Evolutionary conservation across 2,888 invertebrate genomes (phyloP).

Genomic region (Acronicta leporina): DNA sequence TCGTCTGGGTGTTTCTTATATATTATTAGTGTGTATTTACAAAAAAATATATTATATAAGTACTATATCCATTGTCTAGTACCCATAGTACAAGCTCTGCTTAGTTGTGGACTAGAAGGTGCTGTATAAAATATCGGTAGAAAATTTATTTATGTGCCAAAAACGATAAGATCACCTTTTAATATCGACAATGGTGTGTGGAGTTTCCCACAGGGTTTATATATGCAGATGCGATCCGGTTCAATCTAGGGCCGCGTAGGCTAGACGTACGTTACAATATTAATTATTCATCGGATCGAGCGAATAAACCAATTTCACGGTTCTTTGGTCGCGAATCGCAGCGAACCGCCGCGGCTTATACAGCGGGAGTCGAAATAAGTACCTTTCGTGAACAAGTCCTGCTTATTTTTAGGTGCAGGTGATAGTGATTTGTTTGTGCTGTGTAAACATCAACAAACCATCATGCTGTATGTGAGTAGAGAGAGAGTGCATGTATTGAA

Average conservation of each 20-base stretch:
- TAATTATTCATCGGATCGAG: conserved; percentile 89
- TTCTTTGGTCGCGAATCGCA: conserved; percentile 86
- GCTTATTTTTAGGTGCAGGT: not conserved
- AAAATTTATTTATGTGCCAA: too few relatives aligned
- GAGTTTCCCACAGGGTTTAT: conserved; percentile 74
- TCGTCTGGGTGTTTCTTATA: too few relatives aligned
- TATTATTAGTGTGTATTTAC: too few relatives aligned
- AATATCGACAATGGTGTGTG: conserved; percentile 46
- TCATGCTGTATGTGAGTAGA: too few relatives aligned
- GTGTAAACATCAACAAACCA: too few relatives aligned
- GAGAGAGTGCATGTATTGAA: too few relatives aligned
- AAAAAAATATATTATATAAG: too few relatives aligned
- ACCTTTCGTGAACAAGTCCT: conserved; percentile 21
- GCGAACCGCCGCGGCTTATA: conserved; percentile 70
- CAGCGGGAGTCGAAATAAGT: conserved; percentile 64
- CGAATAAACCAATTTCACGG: conserved; percentile 89
- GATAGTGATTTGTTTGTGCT: conserved; percentile 4
- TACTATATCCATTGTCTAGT: too few relatives aligned
- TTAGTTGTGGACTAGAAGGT: too few relatives aligned
- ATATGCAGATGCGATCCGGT: conserved; percentile 78
- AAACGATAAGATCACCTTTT: conserved; percentile 25
- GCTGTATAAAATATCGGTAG: too few relatives aligned
- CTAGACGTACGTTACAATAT: conserved; percentile 80
- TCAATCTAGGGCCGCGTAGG: conserved; percentile 73
- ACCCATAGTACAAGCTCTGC: too few relatives aligned